Percentiles rank a stretch among this genome's conserved stretches.
These are phyloP conservation scores for Ceuthmochares aereus DNA, from an alignment of 2,113 vertebrate genomes.

Conservation along the genomic window DNA sequence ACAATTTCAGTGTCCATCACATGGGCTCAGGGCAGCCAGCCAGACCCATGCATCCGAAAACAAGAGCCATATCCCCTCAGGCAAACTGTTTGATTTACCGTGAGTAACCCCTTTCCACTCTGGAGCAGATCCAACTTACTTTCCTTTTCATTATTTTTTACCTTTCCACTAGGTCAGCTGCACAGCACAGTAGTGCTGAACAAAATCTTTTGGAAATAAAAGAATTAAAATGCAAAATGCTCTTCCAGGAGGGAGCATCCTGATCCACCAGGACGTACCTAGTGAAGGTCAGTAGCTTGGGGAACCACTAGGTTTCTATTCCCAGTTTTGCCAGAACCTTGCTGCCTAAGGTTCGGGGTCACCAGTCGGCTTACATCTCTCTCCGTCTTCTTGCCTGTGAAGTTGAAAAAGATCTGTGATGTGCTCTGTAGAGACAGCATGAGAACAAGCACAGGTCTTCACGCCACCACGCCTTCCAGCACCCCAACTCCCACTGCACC, in stretches of 20 bases:
- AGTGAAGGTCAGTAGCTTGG: fast-evolving
- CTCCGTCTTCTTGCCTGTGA: neutral
- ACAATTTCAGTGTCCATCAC: fast-evolving
- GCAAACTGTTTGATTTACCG: neutral
- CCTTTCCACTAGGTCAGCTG: neutral
- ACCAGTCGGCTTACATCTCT: neutral
- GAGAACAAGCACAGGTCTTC: fast-evolving
- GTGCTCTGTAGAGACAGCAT: neutral
- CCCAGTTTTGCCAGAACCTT: too few relatives aligned
- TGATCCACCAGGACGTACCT: neutral
- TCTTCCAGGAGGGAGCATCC: neutral
- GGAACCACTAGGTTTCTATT: neutral
- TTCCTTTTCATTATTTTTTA: neutral
- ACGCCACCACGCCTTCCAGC: neutral
- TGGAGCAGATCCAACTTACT: neutral
- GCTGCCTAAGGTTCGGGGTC: neutral
- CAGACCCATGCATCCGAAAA: neutral
- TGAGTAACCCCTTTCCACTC: neutral
- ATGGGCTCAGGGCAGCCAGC: neutral
- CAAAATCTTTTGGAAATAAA: fast-evolving
- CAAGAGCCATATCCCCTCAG: neutral
- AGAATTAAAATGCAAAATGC: fast-evolving
- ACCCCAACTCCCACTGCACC: neutral
- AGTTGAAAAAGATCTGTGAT: fast-evolving
- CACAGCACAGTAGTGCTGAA: neutral